phyloP scores from a whole-genome alignment of 2,797 vertebrate species.

The Arremon aurantiirostris region DNA sequence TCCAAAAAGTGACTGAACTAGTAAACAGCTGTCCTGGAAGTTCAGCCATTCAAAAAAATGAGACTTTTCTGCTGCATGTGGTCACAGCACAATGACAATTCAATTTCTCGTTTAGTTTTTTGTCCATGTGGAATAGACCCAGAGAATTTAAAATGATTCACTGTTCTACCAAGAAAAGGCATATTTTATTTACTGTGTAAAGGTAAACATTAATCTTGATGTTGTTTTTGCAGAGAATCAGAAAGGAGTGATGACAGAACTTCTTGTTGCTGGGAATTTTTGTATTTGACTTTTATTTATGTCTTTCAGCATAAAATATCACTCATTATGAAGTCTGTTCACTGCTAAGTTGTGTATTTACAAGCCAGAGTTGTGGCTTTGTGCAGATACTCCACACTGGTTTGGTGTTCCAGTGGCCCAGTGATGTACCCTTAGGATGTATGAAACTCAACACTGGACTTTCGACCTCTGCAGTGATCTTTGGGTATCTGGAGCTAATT shows the following conservation, averaged over 20 bases:
- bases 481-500: not conserved
- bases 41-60: not conserved
- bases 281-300: not conserved
- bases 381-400: not conserved
- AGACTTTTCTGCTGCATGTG: not conserved
- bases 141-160: not conserved
- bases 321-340: not conserved
- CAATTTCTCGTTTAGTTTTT: not conserved
- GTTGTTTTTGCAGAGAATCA: not conserved
- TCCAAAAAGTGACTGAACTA: not conserved
- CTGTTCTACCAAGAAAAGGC: not conserved
- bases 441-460: not conserved
- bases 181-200: not conserved
- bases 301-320: not conserved
- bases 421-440: not conserved
- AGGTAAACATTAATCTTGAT: not conserved
- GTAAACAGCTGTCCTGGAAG: not conserved
- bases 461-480: not conserved
- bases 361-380: not conserved
- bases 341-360: not conserved
- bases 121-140: not conserved
- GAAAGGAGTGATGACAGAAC: not conserved
- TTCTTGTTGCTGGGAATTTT: not conserved
- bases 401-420: not conserved
- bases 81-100: not conserved